These are phyloP conservation scores for Aplysina aerophoba DNA, from an alignment of 37 sponge, comb jelly and placozoan species.

Conservation along the genomic window DNA sequence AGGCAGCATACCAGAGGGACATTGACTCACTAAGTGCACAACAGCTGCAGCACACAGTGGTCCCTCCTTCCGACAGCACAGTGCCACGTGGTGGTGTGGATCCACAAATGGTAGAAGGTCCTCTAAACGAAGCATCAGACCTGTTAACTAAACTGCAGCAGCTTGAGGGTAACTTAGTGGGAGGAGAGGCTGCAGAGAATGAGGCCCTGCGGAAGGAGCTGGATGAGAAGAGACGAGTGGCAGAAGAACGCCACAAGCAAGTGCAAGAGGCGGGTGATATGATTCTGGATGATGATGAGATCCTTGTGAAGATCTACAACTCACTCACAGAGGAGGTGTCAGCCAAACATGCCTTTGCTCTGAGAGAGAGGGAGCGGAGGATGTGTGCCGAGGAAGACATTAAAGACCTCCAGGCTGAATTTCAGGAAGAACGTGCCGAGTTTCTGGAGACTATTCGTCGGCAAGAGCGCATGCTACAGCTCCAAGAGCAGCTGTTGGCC, in stretches of 20 bases:
- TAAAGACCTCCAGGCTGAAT: constrained; percentile 83
- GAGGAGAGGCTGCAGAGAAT: constrained; percentile 79
- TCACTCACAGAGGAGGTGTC: constrained; percentile 85
- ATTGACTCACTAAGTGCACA: constrained; percentile 16
- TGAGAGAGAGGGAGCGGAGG: constrained; percentile 41
- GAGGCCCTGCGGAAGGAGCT: constrained; percentile 41
- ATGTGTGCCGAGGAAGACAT: constrained; percentile 81
- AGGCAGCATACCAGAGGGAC: constrained; percentile 21
- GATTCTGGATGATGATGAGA: constrained; percentile 59
- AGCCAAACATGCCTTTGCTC: constrained; percentile 61
- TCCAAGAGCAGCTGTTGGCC: constrained; percentile 78
- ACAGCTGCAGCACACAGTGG: too few relatives aligned
- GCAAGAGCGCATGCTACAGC: constrained; percentile 59
- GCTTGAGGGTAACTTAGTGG: constrained; percentile 72
- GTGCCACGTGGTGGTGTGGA: background rate
- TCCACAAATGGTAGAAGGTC: background rate
- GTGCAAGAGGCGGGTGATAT: constrained; percentile 19
- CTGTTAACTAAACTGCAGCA: constrained; percentile 53
- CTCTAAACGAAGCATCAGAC: constrained; percentile 23
- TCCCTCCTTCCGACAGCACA: background rate
- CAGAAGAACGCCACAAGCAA: constrained; percentile 44
- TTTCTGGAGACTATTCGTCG: constrained; percentile 89
- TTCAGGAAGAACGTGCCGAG: constrained; percentile 86
- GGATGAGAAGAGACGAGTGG: constrained; percentile 44
- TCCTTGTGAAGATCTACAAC: constrained; percentile 80